Percentiles rank a stretch among this genome's conserved stretches.
Conservation (phyloP, 1,140 invertebrate species). For the Brachionus angularis region DNA sequence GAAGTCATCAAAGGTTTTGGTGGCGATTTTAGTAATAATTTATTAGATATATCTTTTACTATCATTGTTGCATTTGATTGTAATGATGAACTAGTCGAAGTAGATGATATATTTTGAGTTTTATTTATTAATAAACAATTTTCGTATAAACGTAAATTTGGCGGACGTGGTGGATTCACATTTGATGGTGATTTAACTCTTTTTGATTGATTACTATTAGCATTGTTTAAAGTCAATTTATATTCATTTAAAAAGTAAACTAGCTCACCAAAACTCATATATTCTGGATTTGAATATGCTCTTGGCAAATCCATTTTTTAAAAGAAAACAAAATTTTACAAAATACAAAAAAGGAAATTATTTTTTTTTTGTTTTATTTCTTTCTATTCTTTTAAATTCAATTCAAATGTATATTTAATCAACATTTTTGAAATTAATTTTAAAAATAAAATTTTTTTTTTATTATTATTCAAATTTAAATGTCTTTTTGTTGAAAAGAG, state of each 20-base stretch:
- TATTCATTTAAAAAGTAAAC: background rate
- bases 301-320: background rate
- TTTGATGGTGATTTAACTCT: background rate
- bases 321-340: background rate
- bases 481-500: no score
- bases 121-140: no score
- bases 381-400: no score
- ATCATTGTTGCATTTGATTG: constrained; percentile 31
- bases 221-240: background rate
- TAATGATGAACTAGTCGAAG: no score
- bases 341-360: background rate
- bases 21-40: background rate
- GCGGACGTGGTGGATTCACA: constrained; percentile 7
- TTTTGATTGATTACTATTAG: background rate
- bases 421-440: no score
- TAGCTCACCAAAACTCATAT: constrained; percentile 10
- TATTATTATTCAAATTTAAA: no score
- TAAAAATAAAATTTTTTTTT: no score
- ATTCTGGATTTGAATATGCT: constrained; percentile 21
- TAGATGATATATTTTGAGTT: no score
- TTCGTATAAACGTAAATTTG: no score
- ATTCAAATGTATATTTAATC: no score
- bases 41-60: background rate
- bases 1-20: constrained; percentile 12
- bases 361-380: no score